Evolutionary conservation across 2,113 vertebrate genomes (phyloP).

Genomic region (Albula goreensis): DNA sequence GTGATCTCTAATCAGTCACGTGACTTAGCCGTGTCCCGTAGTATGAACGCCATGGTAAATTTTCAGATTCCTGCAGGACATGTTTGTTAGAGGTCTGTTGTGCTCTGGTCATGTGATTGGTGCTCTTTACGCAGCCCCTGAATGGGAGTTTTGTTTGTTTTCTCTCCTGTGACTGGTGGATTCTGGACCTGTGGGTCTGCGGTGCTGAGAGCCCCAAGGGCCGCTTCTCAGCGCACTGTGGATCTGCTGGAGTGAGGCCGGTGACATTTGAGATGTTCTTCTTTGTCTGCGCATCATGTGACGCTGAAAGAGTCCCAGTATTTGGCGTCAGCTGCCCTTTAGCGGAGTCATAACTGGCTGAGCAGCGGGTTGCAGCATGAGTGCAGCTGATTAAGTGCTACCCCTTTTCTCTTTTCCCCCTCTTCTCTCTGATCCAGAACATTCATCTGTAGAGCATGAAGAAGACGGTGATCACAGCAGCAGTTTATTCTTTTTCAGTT

Average conservation of each 20-base stretch:
- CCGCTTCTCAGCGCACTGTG: not conserved
- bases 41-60: conserved; percentile 9
- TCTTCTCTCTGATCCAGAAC: too few species aligned
- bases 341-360: not conserved
- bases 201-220: not conserved
- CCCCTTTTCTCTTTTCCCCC: too few species aligned
- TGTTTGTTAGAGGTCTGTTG: not conserved
- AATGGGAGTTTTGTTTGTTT: conserved; percentile 15
- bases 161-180: conserved; percentile 2
- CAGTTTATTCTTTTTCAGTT: too few species aligned
- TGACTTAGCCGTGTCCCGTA: not conserved
- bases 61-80: not conserved
- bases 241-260: not conserved
- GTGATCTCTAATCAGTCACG: conserved; percentile 3
- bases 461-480: too few species aligned
- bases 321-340: not conserved
- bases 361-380: too few species aligned
- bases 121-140: not conserved
- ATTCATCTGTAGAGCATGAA: too few species aligned
- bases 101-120: conserved; percentile 21
- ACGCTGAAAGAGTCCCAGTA: not conserved
- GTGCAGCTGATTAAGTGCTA: not conserved
- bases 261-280: conserved; percentile 7
- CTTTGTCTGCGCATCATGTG: not conserved
- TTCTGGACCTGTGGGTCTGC: not conserved